Evolutionary conservation across 30 jellyfish, hydroid and myxozoan species (phyloP), one percentile per base, ranked within the genome.

Genomic region (Haliclystus octoradiatus): DNA sequence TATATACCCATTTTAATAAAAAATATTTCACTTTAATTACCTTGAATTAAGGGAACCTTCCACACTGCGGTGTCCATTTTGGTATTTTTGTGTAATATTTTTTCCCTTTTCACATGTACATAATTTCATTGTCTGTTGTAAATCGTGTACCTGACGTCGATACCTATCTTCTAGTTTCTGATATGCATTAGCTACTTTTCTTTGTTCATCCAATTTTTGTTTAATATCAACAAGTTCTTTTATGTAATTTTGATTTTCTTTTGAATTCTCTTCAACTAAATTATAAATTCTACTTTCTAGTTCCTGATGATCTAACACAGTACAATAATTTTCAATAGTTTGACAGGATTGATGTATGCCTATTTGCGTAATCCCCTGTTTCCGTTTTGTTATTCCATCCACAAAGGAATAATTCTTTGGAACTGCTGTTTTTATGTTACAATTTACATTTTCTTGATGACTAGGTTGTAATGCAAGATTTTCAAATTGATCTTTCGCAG

Each of bases 151-250:
- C 47, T 81, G 78, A 33, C 84, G 72, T 28, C 97, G 87, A 60
- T 88, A 88, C 13, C 97, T 82, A 73, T 88, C 94, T 65, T 88
- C 97, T 27, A 88, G 69, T 50, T 88, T 88, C 40, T 88, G 97
- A 66, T 88, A 88, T 3, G 97, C 97, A 67, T 88, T 88, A 27
- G 97, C 97, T 30, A 88, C 97, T 34, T 88, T 88, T 79, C 72
- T 88, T 67, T 88, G 97, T 50, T 88, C 97, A 23, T 88, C 93
- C 23, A 88, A 70, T 51, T 80, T 75, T 51, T 62, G 62, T 29
- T 57, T 49, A 60, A 88, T 67, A 2, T 79, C 86, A 7, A 61
- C 79, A 32, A 73, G 69, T 68, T 88, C 89, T 25, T 53, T 34
- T 26, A 53, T 65, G 51, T 26, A 65, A 26, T 34, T 33, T 7